A percentile compares a stretch with the other conserved stretches of the same genome.
Conservation (phyloP, 2,888 invertebrate species). For the Lithodes maja region DNA sequence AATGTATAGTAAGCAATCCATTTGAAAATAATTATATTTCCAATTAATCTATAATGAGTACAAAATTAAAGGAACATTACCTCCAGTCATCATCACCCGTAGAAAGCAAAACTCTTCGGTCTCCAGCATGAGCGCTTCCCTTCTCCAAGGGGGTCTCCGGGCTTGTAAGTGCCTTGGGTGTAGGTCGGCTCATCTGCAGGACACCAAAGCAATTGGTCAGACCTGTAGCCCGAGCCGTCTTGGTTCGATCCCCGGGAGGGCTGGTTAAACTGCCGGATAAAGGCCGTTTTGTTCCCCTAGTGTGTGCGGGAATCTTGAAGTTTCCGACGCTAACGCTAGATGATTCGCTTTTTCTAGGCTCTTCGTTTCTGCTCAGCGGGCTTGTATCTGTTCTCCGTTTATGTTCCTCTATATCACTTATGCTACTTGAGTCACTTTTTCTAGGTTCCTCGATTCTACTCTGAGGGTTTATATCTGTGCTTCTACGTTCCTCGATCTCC, state of each 20-base stretch:
- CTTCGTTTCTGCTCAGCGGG: not conserved
- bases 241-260: constrained; percentile 4
- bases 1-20: too few species aligned
- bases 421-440: too few species aligned
- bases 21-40: too few species aligned
- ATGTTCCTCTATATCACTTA: too few species aligned
- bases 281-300: constrained; percentile 47
- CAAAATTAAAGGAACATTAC: too few species aligned
- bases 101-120: too few species aligned
- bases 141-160: not conserved
- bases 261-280: constrained; percentile 13
- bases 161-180: not conserved
- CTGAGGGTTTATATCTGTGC: too few species aligned
- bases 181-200: constrained; percentile 12
- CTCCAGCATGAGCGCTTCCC: not conserved
- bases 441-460: too few species aligned
- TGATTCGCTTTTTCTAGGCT: not conserved
- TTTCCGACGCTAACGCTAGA: not conserved
- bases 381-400: too few species aligned
- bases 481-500: too few species aligned
- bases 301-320: constrained; percentile 43
- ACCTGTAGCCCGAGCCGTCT: constrained; percentile 18
- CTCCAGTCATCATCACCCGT: too few species aligned
- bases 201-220: constrained; percentile 45
- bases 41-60: too few species aligned